Base-by-base conservation (phyloP, 2,797 vertebrate species). In the Urophycis tenuis region DNA sequence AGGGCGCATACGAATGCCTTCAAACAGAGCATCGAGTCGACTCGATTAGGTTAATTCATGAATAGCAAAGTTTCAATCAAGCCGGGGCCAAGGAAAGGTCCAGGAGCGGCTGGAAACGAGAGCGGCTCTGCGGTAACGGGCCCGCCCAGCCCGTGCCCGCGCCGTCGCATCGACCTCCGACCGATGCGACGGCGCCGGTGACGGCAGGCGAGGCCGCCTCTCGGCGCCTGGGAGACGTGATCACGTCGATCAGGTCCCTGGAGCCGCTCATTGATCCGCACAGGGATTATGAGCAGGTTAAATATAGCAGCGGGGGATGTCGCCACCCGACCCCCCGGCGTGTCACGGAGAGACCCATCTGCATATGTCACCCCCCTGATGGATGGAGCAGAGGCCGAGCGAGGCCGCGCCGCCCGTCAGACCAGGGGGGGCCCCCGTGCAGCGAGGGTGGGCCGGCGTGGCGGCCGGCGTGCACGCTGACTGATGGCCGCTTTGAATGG, bases 301-400 rank as follows among this genome's bases (percentile, higher is more conserved):
- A 81, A 83, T 69, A 33, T 71, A 75, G 75, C 73, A 49, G 30
- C 72, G 5, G 60, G 60, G 49, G 71, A 81, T 64, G 78, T 82
- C 77, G 53, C 41, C 17, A 5, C 71, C n/a, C 39, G 76, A 76
- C n/a, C n/a, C n/a, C n/a, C n/a, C n/a, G n/a, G n/a, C n/a, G n/a
- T 74, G 72, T 80, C 25, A 77, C 74, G 72, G 71, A 5, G 17
- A 5, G 17, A 75, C 22, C 6, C 83, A 87, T 88, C 82, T 87
- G 83, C 85, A 89, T 85, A 78, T 79, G 85, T 87, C 87, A 74
- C 3, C 39, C 64, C 3, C 39, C 64, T 91, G 90, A 92, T 81
- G 84, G 81, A 91, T 91, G 34, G 75, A 81, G 83, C 81, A 74
- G 49, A 82, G 85, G 89, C 87, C 78, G 36, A 88, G 78, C 72